Evolutionary conservation across 2,888 invertebrate genomes (phyloP).

Genomic region (Latrodectus hesperus): DNA sequence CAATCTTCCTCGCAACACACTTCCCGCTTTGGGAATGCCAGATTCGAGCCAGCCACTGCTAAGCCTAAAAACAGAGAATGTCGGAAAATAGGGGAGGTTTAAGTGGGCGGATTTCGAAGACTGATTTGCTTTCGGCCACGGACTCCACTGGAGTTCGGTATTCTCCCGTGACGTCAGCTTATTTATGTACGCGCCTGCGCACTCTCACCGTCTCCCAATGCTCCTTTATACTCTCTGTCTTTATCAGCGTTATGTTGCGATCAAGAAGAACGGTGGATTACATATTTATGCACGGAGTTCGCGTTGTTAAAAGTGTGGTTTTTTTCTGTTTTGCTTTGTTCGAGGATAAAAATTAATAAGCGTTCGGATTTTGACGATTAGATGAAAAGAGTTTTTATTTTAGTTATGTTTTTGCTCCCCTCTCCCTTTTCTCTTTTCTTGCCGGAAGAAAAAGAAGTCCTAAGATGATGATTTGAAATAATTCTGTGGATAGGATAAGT

Average conservation of each 20-base stretch:
- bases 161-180: constrained; percentile 58
- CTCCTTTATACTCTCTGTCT: constrained; percentile 53
- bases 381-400: constrained; percentile 50
- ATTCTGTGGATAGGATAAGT: background rate
- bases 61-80: constrained; percentile 64
- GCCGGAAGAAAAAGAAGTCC: background rate
- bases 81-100: constrained; percentile 44
- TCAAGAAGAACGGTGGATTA: constrained; percentile 59
- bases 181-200: constrained; percentile 66
- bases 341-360: constrained; percentile 64
- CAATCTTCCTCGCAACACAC: constrained; percentile 68
- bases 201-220: constrained; percentile 33
- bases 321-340: constrained; percentile 34
- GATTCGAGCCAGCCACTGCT: constrained; percentile 66
- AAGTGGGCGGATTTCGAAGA: constrained; percentile 64
- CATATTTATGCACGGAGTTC: constrained; percentile 61
- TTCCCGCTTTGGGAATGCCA: constrained; percentile 69
- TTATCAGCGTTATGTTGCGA: constrained; percentile 46
- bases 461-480: background rate
- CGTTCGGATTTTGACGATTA: constrained; percentile 65
- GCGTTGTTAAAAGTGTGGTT: constrained; percentile 51
- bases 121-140: constrained; percentile 50
- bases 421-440: constrained; percentile 9
- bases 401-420: constrained; percentile 15
- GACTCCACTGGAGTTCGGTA: constrained; percentile 46